Percentiles rank a stretch among this genome's conserved stretches.
Evolutionary conservation across 1,140 invertebrate genomes (phyloP).

Genomic region (Zophobas atratus): DNA sequence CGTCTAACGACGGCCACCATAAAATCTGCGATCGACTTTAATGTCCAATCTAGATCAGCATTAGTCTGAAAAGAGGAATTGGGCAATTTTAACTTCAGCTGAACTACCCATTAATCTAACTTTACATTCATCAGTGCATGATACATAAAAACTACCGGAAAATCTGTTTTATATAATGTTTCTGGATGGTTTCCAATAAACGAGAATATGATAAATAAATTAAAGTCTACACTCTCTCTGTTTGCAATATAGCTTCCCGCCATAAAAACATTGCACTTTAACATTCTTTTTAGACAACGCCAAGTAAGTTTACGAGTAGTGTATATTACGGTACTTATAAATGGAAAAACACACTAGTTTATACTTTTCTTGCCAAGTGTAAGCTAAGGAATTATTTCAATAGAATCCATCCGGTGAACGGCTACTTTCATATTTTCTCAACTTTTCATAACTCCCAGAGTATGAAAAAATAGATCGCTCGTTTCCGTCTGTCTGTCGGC

Average conservation of each 20-base stretch:
- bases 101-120: constrained; percentile 9
- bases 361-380: too few relatives aligned
- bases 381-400: too few relatives aligned
- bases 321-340: too few relatives aligned
- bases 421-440: too few relatives aligned
- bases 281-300: neutral
- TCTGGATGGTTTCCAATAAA: constrained; percentile 33
- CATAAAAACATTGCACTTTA: constrained; percentile 21
- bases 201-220: constrained; percentile 28
- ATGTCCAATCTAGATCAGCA: constrained; percentile 20
- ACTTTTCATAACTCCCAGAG: too few relatives aligned
- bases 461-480: too few relatives aligned
- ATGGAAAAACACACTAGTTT: too few relatives aligned
- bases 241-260: constrained; percentile 22
- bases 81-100: constrained; percentile 3
- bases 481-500: too few relatives aligned
- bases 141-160: constrained; percentile 37
- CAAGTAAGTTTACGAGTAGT: neutral
- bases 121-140: constrained; percentile 12
- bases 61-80: constrained; percentile 21
- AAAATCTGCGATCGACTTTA: constrained; percentile 51
- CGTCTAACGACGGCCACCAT: constrained; percentile 51
- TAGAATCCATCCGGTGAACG: too few relatives aligned
- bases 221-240: neutral
- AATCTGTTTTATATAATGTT: constrained; percentile 41